A percentile compares a stretch with the other conserved stretches of the same genome.
Evolutionary conservation across 2,113 vertebrate species (phyloP).

Genomic region (Phalacrocorax carbo): DNA sequence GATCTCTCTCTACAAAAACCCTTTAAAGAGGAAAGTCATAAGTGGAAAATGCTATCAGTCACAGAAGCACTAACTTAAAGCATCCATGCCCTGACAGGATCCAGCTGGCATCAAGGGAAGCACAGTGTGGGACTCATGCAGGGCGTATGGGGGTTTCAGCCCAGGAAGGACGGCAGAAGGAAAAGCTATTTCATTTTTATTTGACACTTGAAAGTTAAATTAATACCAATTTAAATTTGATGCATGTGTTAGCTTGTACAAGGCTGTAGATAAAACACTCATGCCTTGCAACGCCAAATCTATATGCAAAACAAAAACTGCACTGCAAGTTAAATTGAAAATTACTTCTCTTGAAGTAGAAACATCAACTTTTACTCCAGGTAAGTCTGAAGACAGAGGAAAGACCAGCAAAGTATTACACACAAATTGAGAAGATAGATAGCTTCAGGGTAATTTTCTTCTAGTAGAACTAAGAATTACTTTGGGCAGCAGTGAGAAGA

Average conservation of each 20-base stretch:
- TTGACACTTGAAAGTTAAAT: background rate
- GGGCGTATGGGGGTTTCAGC: background rate
- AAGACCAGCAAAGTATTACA: background rate
- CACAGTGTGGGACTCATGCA: fast-evolving
- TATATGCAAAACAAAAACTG: background rate
- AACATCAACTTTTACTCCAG: background rate
- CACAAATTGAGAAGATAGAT: background rate
- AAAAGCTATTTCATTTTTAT: background rate
- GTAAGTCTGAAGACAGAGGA: background rate
- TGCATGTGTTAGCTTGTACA: background rate
- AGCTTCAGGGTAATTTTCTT: background rate
- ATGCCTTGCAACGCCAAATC: background rate
- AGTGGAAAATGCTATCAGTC: background rate
- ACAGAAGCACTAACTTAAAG: background rate
- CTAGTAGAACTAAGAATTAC: background rate
- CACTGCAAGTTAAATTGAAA: background rate
- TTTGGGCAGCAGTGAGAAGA: background rate
- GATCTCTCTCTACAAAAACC: background rate
- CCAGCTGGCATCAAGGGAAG: background rate
- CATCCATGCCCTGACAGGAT: background rate
- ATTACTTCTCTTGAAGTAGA: background rate
- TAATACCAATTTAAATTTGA: background rate
- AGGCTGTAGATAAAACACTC: background rate
- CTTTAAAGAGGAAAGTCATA: background rate
- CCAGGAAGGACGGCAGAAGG: background rate